Percentiles rank a stretch among this genome's conserved stretches.
These are phyloP conservation scores for Bellardia bayeri DNA, from an alignment of 2,888 invertebrate species.

Conservation along the genomic window DNA sequence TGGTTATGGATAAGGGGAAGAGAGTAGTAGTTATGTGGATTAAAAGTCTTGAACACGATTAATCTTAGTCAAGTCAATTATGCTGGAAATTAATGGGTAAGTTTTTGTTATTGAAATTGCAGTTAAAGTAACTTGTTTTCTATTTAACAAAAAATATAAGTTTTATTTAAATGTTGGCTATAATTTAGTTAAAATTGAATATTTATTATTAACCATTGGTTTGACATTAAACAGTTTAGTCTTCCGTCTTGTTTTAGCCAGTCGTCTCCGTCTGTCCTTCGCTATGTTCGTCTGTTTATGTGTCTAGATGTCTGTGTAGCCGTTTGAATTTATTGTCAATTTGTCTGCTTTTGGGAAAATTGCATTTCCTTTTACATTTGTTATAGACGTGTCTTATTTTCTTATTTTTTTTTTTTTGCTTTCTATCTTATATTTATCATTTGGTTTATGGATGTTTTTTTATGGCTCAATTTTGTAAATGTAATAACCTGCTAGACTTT, in stretches of 20 bases:
- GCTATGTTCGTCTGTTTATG: neutral
- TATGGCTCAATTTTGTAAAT: conserved; percentile 29
- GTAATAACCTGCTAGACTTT: conserved; percentile 47
- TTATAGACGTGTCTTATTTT: conserved; percentile 23
- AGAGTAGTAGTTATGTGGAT: neutral
- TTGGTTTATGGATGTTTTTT: conserved; percentile 46
- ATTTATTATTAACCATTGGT: neutral
- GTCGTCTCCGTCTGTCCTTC: neutral
- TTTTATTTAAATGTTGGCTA: neutral
- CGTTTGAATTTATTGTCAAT: conserved; percentile 65
- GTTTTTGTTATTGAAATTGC: no score
- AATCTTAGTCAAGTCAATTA: conserved; percentile 41
- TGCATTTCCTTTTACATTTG: conserved; percentile 71
- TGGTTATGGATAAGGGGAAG: conserved; percentile 12
- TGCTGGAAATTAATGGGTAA: neutral
- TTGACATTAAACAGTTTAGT: conserved; percentile 27
- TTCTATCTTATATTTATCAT: conserved; percentile 29
- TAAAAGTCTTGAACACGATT: conserved; percentile 17
- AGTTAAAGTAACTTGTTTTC: no score
- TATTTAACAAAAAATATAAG: no score
- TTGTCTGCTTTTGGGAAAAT: conserved; percentile 73
- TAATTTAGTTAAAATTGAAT: neutral
- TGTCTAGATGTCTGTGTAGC: conserved; percentile 2
- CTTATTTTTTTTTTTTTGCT: conserved; percentile 6
- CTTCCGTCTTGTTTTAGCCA: conserved; percentile 11